phyloP scores from a whole-genome alignment of 2,888 invertebrate genomes.

The Euplexia lucipara region DNA sequence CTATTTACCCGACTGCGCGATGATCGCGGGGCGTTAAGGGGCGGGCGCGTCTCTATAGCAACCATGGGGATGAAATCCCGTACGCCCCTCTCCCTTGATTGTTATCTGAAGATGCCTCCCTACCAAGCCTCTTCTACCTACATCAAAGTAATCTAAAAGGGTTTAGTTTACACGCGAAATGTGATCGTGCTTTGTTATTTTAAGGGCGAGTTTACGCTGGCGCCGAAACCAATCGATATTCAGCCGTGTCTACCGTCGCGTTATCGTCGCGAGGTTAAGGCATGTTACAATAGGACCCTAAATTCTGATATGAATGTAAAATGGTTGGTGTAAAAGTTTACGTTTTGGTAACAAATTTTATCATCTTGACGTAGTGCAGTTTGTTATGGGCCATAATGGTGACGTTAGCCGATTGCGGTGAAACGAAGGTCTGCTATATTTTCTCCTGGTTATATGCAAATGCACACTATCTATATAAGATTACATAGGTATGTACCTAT shows the following conservation, averaged over 20 bases:
- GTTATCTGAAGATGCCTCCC: slow-evolving; percentile 87
- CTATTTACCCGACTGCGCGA: slow-evolving; percentile 83
- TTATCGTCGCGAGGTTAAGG: slow-evolving; percentile 65
- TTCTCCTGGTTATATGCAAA: background rate
- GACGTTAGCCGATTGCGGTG: slow-evolving; percentile 12
- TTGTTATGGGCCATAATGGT: slow-evolving; percentile 21
- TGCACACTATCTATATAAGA: no score
- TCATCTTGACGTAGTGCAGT: slow-evolving; percentile 47
- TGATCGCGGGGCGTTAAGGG: slow-evolving; percentile 85
- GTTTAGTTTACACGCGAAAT: slow-evolving; percentile 77
- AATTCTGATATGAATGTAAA: slow-evolving; percentile 62
- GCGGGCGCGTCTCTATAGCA: slow-evolving; percentile 86
- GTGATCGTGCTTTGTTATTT: slow-evolving; percentile 68
- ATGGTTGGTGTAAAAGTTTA: slow-evolving; percentile 56
- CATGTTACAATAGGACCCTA: slow-evolving; percentile 67
- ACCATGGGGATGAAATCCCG: slow-evolving; percentile 82
- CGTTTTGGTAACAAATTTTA: slow-evolving; percentile 48
- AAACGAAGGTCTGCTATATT: slow-evolving; percentile 1
- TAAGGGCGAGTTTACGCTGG: slow-evolving; percentile 65
- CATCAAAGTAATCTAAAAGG: slow-evolving; percentile 86
- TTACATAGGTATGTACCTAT: no score
- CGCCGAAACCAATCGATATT: slow-evolving; percentile 75
- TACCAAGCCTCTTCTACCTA: slow-evolving; percentile 83
- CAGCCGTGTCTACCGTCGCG: slow-evolving; percentile 54
- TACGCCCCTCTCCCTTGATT: slow-evolving; percentile 87